Base-by-base conservation (phyloP, 2,797 vertebrate species). In the Cetoscarus ocellatus region DNA sequence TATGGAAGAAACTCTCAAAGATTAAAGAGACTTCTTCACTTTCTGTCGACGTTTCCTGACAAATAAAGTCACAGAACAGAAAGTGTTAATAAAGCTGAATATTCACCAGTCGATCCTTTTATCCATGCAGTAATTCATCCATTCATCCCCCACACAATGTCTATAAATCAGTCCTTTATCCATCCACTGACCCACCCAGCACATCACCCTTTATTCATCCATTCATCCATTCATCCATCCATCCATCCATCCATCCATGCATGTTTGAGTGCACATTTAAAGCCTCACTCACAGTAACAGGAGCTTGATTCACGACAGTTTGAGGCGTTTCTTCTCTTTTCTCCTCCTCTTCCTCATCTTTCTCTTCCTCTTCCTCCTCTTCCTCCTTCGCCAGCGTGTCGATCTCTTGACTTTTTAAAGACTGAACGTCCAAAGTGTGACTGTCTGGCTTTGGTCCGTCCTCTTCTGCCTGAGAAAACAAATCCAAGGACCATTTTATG, bases 1-100 rank as follows among this genome's bases (percentile, higher is more conserved):
- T 79, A 67, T 93, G 91, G 8, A 92, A 82, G 68, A 93, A 93
- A 72, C 82, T 92, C 78, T 94, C 88, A 35, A 93, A 92, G 7
- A 82, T 77, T 83, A 93, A 38, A 19, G 90, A 88, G 5, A 88
- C 62, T 18, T 92, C 90, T 73, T 90, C 89, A 18, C 56, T 69
- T 34, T 90, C 89, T 34, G 67, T 7, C 1, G 9, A 52, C 0
- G 55, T 10, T 50, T 86, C 86, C 83, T 91, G 73, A 40, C 1
- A 52, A 10, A 27, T 0, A 45, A 1, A 50, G n/a, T 15, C 1
- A 36, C 43, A 35, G 5, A 14, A 44, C 17, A 43, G 17, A 5
- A 10, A 7, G 10, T 10, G 5, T 27, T 2, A 27, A 11, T 12
- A 27, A 7, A 34, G 7, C 10, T 43, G 4, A 43, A 43, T 4